Evolutionary conservation across 2,888 invertebrate species (phyloP).

Genomic region (Drosophila melanosoma): DNA sequence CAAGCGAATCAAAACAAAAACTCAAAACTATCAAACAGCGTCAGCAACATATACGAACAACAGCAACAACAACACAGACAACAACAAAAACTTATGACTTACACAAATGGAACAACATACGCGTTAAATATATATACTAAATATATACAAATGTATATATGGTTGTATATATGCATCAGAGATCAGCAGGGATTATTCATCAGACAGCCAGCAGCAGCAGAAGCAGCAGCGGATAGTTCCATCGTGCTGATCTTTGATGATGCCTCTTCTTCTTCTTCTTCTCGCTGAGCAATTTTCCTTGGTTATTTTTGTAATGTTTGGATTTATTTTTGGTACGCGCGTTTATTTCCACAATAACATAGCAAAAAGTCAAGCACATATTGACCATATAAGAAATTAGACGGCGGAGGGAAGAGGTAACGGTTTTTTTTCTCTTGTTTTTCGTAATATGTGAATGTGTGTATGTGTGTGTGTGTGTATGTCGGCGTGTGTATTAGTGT

Average conservation of each 20-base stretch:
- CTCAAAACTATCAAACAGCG: conserved; percentile 71
- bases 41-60: conserved; percentile 26
- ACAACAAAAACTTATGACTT: conserved; percentile 21
- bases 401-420: conserved; percentile 28
- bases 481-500: conserved; percentile 19
- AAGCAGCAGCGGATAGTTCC: conserved; percentile 44
- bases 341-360: conserved; percentile 62
- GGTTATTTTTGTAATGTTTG: conserved; percentile 78
- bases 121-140: conserved; percentile 14
- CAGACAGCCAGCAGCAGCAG: conserved; percentile 19
- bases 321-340: conserved; percentile 72
- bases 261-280: conserved; percentile 33
- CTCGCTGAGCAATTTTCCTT: conserved; percentile 48
- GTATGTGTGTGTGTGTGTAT: conserved; percentile 6
- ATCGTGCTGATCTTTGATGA: conserved; percentile 61
- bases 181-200: conserved; percentile 77
- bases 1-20: conserved; percentile 77
- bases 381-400: conserved; percentile 48
- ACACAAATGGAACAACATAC: conserved; percentile 60
- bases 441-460: neutral
- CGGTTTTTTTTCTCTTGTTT: conserved; percentile 11
- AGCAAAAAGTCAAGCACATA: conserved; percentile 69
- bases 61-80: conserved; percentile 23
- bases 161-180: conserved; percentile 32
- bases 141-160: conserved; percentile 20